These are phyloP conservation scores for Numenius arquata DNA, from an alignment of 2,113 vertebrate species.

Conservation along the genomic window DNA sequence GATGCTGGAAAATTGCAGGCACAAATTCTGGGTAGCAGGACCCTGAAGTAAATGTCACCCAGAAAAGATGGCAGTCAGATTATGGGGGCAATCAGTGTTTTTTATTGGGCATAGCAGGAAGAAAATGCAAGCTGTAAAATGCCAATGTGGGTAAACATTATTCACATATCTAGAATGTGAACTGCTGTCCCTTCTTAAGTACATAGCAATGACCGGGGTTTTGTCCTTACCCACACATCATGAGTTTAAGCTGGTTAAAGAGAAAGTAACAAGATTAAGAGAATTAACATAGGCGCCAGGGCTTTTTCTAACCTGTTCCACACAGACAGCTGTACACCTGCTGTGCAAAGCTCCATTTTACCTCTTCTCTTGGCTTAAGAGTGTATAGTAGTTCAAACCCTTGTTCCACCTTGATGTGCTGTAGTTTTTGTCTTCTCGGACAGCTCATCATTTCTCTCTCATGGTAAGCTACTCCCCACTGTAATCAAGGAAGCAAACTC, in stretches of 20 bases:
- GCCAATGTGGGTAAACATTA: conserved; percentile 7
- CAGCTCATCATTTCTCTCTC: background rate
- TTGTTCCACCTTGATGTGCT: background rate
- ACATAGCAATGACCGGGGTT: background rate
- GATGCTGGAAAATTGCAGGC: background rate
- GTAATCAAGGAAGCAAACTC: background rate
- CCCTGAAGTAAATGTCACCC: background rate
- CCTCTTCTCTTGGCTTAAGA: background rate
- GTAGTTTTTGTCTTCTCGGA: background rate
- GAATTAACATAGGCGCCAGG: background rate
- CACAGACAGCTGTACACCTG: background rate
- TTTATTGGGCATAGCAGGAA: conserved; percentile 22
- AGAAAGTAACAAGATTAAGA: conserved; percentile 20
- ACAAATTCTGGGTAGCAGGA: background rate
- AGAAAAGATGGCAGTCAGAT: background rate
- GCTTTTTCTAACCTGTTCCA: background rate
- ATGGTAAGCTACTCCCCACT: background rate
- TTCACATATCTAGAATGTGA: background rate
- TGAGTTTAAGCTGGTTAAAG: conserved; percentile 21
- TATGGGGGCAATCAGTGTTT: background rate
- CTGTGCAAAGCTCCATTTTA: background rate
- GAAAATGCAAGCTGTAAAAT: conserved; percentile 52
- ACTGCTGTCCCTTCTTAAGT: conserved; percentile 13
- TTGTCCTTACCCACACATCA: background rate
- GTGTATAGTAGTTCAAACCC: background rate